These are phyloP conservation scores for Drosophila subquinaria DNA, from an alignment of 2,888 invertebrate species.

Conservation along the genomic window DNA sequence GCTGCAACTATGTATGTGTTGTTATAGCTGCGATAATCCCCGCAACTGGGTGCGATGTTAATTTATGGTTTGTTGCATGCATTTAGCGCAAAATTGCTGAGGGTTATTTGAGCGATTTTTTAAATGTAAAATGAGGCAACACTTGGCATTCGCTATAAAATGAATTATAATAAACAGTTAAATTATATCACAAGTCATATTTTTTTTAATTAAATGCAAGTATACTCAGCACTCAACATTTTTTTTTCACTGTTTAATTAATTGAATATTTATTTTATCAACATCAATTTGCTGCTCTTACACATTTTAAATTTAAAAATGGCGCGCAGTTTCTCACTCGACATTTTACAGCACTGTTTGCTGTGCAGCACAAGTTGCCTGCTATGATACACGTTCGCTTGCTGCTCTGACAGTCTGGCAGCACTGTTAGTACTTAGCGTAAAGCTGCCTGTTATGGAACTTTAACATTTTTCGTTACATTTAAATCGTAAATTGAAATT, in stretches of 20 bases:
- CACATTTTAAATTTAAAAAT: background rate
- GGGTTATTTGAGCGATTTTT: slow-evolving; percentile 27
- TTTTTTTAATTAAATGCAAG: background rate
- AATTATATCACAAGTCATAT: background rate
- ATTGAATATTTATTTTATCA: background rate
- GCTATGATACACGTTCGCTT: slow-evolving; percentile 11
- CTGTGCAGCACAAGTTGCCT: slow-evolving; percentile 30
- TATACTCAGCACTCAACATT: background rate
- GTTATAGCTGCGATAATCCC: background rate
- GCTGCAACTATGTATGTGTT: slow-evolving; percentile 47
- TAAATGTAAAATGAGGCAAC: background rate
- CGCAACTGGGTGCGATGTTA: slow-evolving; percentile 59
- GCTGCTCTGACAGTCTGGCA: slow-evolving; percentile 36
- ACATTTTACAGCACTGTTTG: slow-evolving; percentile 28
- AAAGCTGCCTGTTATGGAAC: slow-evolving; percentile 22
- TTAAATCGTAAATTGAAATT: slow-evolving; percentile 2
- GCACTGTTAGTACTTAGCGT: background rate
- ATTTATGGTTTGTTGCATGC: slow-evolving; percentile 63
- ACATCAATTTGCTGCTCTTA: background rate
- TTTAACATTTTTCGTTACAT: slow-evolving; percentile 1
- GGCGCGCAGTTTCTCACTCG: background rate
- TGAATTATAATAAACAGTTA: no score
- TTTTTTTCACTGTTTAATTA: background rate
- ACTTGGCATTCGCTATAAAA: no score
- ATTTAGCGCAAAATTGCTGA: slow-evolving; percentile 47